A percentile compares a stretch with the other conserved stretches of the same genome.
Conservation (phyloP, 2,113 vertebrate species). For the Plestiodon gilberti region DNA sequence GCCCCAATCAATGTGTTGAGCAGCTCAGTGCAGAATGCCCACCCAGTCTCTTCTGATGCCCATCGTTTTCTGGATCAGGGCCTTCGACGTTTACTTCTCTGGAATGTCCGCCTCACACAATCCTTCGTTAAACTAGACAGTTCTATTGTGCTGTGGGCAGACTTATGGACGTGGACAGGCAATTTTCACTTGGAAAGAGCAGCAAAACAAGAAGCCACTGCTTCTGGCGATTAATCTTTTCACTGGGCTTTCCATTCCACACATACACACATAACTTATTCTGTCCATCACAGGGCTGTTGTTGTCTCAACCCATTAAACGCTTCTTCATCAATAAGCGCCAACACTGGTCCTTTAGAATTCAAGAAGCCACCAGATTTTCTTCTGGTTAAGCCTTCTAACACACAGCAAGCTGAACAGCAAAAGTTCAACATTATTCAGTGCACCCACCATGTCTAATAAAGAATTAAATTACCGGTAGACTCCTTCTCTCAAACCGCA, state of each 20-base stretch:
- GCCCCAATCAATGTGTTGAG: neutral
- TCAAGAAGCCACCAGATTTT: neutral
- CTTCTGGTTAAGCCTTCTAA: neutral
- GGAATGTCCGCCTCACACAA: neutral
- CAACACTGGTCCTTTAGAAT: neutral
- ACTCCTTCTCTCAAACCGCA: neutral
- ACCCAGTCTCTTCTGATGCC: neutral
- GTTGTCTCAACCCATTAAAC: neutral
- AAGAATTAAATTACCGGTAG: neutral
- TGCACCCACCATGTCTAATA: neutral
- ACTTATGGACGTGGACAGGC: neutral
- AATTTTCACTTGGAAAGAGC: neutral
- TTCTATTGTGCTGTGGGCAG: conserved; percentile 7
- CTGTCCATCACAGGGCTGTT: neutral
- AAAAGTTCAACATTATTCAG: neutral
- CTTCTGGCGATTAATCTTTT: neutral
- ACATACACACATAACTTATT: neutral
- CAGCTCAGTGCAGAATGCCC: too few species aligned
- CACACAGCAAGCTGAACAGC: neutral
- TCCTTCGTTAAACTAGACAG: conserved; percentile 2
- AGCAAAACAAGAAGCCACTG: neutral
- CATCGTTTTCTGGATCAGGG: neutral
- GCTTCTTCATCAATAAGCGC: neutral
- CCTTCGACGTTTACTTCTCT: neutral
- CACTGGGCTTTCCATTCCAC: neutral